phyloP scores from a whole-genome alignment of 2,888 invertebrate species.

The Malthinus flaveolus region DNA sequence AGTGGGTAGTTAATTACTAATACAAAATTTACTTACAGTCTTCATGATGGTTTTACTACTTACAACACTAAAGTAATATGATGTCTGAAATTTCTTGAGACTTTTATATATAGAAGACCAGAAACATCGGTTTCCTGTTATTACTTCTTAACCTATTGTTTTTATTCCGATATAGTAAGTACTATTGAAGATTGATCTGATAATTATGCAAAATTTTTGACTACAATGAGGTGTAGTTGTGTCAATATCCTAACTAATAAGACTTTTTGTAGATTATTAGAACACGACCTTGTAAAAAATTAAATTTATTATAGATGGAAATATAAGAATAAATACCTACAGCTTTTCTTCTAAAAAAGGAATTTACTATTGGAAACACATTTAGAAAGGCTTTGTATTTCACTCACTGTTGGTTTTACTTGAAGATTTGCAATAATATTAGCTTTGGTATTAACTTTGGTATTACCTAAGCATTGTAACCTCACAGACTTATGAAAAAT shows the following conservation, averaged over 20 bases:
- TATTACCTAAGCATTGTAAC: no score
- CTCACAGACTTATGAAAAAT: no score
- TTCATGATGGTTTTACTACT: background rate
- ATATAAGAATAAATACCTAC: no score
- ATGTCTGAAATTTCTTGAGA: background rate
- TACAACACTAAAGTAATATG: background rate
- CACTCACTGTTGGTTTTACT: no score
- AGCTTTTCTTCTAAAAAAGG: no score
- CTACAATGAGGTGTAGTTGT: slow-evolving; percentile 8
- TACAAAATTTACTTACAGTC: background rate
- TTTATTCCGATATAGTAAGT: slow-evolving; percentile 5
- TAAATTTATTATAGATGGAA: background rate
- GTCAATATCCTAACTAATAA: background rate
- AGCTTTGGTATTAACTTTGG: no score
- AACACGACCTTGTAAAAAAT: slow-evolving; percentile 3
- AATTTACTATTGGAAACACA: no score
- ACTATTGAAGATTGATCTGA: slow-evolving; percentile 18
- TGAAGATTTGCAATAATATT: no score
- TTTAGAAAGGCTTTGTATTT: no score
- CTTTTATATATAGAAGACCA: slow-evolving; percentile 9
- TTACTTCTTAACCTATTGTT: slow-evolving; percentile 16
- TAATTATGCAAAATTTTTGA: slow-evolving; percentile 20
- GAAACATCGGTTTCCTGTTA: slow-evolving; percentile 10
- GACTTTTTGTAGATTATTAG: background rate
- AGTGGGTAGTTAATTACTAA: no score